Conservation (phyloP, 2,797 vertebrate genomes). For the Triplophysa yarkandensis region DNA sequence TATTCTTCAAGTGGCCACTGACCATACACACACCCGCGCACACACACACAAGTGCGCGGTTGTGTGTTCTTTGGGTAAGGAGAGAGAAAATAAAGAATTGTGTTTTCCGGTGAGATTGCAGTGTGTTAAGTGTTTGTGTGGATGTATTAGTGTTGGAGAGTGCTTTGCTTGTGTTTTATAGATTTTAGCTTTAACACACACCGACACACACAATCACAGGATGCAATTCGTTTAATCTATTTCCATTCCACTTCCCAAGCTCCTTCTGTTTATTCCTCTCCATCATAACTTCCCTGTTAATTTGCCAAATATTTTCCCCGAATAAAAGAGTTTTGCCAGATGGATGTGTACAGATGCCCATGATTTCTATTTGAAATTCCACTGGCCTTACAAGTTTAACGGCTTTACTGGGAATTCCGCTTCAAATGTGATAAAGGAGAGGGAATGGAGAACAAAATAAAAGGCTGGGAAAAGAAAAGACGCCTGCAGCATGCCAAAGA, state of each 20-base stretch:
- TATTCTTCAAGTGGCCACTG: slow-evolving; percentile 61
- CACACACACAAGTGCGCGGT: slow-evolving; percentile 6
- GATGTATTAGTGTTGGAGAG: background rate
- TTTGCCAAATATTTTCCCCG: slow-evolving; percentile 34
- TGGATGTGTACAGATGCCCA: slow-evolving; percentile 42
- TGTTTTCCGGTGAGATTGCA: background rate
- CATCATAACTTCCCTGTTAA: slow-evolving; percentile 21
- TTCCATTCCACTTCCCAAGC: slow-evolving; percentile 30
- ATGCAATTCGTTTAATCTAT: slow-evolving; percentile 32
- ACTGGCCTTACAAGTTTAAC: slow-evolving; percentile 11
- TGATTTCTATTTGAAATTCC: slow-evolving; percentile 18
- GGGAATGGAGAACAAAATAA: slow-evolving; percentile 2
- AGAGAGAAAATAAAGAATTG: background rate
- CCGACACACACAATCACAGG: slow-evolving; percentile 1
- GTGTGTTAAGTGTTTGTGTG: background rate
- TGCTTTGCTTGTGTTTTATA: background rate
- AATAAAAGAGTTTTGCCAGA: slow-evolving; percentile 21
- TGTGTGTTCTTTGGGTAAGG: background rate
- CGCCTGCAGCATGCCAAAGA: slow-evolving; percentile 61
- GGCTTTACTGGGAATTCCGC: slow-evolving; percentile 19
- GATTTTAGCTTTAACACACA: slow-evolving; percentile 11
- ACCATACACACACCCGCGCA: slow-evolving; percentile 19
- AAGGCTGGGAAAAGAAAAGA: slow-evolving; percentile 41
- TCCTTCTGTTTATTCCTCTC: slow-evolving; percentile 28
- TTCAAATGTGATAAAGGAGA: slow-evolving; percentile 30